Evolutionary conservation across 2,888 invertebrate species (phyloP).

Genomic region (Gasteruption jaculator): DNA sequence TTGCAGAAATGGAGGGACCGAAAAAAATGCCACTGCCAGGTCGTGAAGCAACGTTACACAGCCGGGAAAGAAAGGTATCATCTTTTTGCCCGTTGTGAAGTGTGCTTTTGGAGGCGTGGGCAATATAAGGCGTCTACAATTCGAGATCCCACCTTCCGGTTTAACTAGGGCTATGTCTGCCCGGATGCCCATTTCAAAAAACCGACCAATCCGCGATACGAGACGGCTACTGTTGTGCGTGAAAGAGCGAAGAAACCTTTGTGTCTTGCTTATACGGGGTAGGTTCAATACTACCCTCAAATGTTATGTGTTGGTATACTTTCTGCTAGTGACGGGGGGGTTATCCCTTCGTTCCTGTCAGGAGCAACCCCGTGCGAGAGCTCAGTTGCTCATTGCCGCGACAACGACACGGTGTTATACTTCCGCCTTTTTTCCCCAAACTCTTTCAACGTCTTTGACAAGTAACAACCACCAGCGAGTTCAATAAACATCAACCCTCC

Average conservation of each 20-base stretch:
- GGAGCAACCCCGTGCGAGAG: conserved; percentile 39
- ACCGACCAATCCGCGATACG: conserved; percentile 50
- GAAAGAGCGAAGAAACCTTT: conserved; percentile 37
- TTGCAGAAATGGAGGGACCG: too few species aligned
- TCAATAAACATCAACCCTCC: too few species aligned
- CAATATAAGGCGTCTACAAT: conserved; percentile 39
- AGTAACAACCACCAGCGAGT: too few species aligned
- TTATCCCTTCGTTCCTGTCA: conserved; percentile 31
- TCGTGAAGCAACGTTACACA: too few species aligned
- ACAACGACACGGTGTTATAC: conserved; percentile 48
- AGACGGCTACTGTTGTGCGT: conserved; percentile 48
- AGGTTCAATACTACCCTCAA: too few species aligned
- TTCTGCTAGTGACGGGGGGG: too few species aligned
- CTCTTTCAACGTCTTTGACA: too few species aligned
- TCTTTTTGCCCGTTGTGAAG: conserved; percentile 32
- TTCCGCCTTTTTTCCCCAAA: too few species aligned
- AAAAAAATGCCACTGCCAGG: too few species aligned
- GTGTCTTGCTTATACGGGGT: too few species aligned
- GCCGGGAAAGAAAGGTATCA: too few species aligned
- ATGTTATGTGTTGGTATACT: too few species aligned
- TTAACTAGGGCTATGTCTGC: conserved; percentile 51
- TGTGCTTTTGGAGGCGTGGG: conserved; percentile 42
- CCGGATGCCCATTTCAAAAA: conserved; percentile 45
- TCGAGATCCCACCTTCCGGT: conserved; percentile 36
- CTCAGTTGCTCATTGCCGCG: conserved; percentile 50